Evolutionary conservation across 1,140 invertebrate species (phyloP), one percentile per base, ranked within the genome.

Genomic region (Pogonomyrmex californicus): DNA sequence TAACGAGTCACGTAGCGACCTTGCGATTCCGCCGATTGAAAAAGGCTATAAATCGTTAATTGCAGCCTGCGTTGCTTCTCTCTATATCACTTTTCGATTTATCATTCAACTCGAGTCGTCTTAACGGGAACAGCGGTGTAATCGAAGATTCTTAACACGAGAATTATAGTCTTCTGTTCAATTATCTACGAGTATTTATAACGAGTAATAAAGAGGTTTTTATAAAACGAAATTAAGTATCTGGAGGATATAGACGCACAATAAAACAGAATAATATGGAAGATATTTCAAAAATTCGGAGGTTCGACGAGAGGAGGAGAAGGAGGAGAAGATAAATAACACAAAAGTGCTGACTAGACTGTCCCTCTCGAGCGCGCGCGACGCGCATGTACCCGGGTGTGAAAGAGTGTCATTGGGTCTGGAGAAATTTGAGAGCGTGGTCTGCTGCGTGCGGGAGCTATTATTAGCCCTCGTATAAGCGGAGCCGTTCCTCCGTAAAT

Each of bases 381-480:
- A 54, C 10, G n/a, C 30, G 38, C 62, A 9, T 51, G 33, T 65
- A 44, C 49, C 38, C 51, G 65, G 65, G 79, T 33, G 78, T 38
- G 47, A 83, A 83, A 82, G 78, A 83, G 79, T 83, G 79, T 83
- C 68, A 83, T 83, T 73, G 79, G 54, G 66, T 83, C 66, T 60
- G 68, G 54, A 54, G 88, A 88, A 88, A 91, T 92, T 88, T 66
- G 86, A 90, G 87, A 87, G 76, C 88, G 77, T 71, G 79, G 86
- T 73, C 58, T 56, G 65, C 82, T 73, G 75, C 65, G 81, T 63
- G 36, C 36, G 30, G 23, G 33, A 30, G 44, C 86, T 91, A 91
- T 91, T 92, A 92, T 91, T 92, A 92, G 89, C 51, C 49, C 36
- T 33, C 58, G 70, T 82, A 90, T 88, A 88, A 91, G 90, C 88